A percentile compares a stretch with the other conserved stretches of the same genome.
phyloP scores from a whole-genome alignment of 2,797 vertebrate genomes.

The Sebastes kiyomatsui region DNA sequence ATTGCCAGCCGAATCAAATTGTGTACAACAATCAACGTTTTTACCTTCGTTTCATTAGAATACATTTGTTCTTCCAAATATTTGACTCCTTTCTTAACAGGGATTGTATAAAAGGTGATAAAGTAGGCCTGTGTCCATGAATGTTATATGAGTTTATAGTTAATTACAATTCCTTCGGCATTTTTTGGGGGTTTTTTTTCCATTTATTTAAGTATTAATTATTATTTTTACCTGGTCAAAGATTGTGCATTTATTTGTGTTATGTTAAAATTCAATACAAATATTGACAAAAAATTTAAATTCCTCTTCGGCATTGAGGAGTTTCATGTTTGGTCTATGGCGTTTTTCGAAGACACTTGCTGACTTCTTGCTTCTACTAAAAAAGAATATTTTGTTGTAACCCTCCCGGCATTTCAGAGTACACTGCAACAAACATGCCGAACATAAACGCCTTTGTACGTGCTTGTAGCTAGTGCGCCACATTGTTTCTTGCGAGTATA shows the following conservation, averaged over 20 bases:
- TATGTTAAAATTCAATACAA: too few relatives aligned
- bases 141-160: not conserved
- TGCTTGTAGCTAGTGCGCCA: fast-evolving
- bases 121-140: not conserved
- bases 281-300: too few relatives aligned
- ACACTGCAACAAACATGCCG: fast-evolving
- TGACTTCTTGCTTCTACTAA: not conserved
- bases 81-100: not conserved
- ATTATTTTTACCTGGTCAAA: too few relatives aligned
- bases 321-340: not conserved
- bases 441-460: not conserved
- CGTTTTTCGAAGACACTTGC: not conserved
- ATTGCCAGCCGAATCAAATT: not conserved
- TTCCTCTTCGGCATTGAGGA: fast-evolving
- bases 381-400: not conserved
- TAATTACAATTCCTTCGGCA: not conserved
- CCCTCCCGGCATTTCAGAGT: not conserved
- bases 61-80: not conserved
- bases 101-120: not conserved
- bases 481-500: not conserved
- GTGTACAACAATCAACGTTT: too few relatives aligned
- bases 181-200: too few relatives aligned
- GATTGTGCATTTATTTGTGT: too few relatives aligned
- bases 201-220: too few relatives aligned
- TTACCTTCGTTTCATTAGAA: not conserved